phyloP scores from a whole-genome alignment of 2,113 vertebrate species.

The Odocoileus hemionus region DNA sequence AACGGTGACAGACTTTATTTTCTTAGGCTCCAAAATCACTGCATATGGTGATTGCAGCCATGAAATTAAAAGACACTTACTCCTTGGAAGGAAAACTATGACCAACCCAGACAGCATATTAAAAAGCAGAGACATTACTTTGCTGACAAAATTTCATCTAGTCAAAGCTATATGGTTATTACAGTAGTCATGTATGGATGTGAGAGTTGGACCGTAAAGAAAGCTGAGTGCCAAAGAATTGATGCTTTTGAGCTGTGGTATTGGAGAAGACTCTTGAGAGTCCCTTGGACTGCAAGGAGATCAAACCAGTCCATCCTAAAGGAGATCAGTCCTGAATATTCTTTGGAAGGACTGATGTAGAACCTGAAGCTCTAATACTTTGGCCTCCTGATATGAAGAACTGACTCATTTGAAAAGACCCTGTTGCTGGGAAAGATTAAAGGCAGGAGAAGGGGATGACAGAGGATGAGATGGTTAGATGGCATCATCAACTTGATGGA shows the following conservation, averaged over 20 bases:
- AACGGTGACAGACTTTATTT: not conserved
- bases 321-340: not conserved
- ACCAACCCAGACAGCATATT: not conserved
- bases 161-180: not conserved
- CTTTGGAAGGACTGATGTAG: not conserved
- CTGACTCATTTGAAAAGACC: not conserved
- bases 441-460: not conserved
- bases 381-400: not conserved
- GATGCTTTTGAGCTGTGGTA: not conserved
- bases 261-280: not conserved
- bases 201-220: not conserved
- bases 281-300: not conserved
- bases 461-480: not conserved
- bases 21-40: fast-evolving
- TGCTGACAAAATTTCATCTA: not conserved
- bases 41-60: not conserved
- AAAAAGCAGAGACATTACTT: not conserved
- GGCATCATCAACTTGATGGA: not conserved
- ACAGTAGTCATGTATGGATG: not conserved
- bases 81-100: not conserved
- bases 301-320: not conserved
- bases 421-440: not conserved
- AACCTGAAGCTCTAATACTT: not conserved
- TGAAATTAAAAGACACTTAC: not conserved
- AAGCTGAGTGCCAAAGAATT: fast-evolving